Evolutionary conservation across 37 sponge, comb jelly and placozoan genomes (phyloP), one percentile per base, ranked within the genome.

Genomic region (Corticium candelabrum): DNA sequence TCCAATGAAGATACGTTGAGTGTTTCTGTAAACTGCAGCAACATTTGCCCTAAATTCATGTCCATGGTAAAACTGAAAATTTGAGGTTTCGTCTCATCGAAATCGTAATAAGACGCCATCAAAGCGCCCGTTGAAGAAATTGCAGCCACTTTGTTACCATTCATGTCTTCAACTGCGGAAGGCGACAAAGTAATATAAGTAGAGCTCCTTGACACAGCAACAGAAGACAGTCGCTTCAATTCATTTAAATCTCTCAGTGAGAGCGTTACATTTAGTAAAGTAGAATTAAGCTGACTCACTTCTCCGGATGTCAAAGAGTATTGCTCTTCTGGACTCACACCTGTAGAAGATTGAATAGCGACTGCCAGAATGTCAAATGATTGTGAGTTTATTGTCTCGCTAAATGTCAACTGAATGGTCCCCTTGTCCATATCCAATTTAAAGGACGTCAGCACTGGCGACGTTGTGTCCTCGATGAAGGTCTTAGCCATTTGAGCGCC

Each of bases 301-400:
- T 30, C 29, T 29, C 29, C 7, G 5, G 35, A 29, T 4, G 7
- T 70, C 35, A 70, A 32, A 29, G 73, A 7, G 73, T 29, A 70
- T 29, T 7, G 5, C 73, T 70, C 35, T 35, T 50, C 11, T 5
- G 21, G 4, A 34, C 5, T 15, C 11, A 43, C 56, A 29, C 72
- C 3, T 3, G 2, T 4, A 2, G 75, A n/a, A 37, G 81, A 80
- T 35, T 69, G 83, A 7, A 94, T 82, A 15, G 89, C 86, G 31
- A 94, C 56, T 33, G 82, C 78, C 40, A 79, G 33, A 37, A 84
- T 76, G 62, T 86, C 38, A 40, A 94, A 40, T 68, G 91, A 83
- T 7, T 81, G 39, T 2, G 75, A 80, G 82, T 91, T 86, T 43
- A 94, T 77, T 7, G 91, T 90, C 56, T 94, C 94, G 4, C 86